Evolutionary conservation across 2,888 invertebrate species (phyloP).

Genomic region (Dolichopus griseipennis): DNA sequence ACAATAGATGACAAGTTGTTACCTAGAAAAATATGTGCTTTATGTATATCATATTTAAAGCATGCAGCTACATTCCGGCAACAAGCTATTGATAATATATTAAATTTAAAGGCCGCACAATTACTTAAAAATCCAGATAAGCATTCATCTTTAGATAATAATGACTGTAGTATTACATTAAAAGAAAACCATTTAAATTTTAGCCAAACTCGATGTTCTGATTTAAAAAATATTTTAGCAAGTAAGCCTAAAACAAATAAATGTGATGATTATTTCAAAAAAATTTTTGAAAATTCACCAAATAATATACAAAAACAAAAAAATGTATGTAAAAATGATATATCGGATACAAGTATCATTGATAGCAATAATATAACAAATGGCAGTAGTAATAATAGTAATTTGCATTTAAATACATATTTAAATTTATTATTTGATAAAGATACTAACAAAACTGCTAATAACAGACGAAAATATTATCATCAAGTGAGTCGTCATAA

Average conservation of each 20-base stretch:
- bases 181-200: constrained; percentile 32
- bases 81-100: constrained; percentile 36
- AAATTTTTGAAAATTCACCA: not conserved
- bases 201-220: constrained; percentile 32
- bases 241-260: constrained; percentile 10
- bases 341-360: not conserved
- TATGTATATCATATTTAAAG: constrained; percentile 42
- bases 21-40: constrained; percentile 38
- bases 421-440: constrained; percentile 33
- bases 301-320: constrained; percentile 5
- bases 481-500: not conserved
- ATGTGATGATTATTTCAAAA: not conserved
- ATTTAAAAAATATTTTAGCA: constrained; percentile 27
- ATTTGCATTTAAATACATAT: constrained; percentile 23
- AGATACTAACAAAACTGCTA: constrained; percentile 24
- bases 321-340: not conserved
- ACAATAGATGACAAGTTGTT: constrained; percentile 36
- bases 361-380: not conserved
- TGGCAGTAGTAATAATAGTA: not conserved
- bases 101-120: constrained; percentile 30
- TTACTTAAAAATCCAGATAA: constrained; percentile 12
- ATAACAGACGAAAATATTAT: constrained; percentile 28
- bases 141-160: constrained; percentile 15
- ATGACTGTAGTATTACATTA: constrained; percentile 24
- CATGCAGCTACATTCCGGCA: constrained; percentile 41